Evolutionary conservation across 2,113 vertebrate genomes (phyloP).

Genomic region (Nesoenas mayeri): DNA sequence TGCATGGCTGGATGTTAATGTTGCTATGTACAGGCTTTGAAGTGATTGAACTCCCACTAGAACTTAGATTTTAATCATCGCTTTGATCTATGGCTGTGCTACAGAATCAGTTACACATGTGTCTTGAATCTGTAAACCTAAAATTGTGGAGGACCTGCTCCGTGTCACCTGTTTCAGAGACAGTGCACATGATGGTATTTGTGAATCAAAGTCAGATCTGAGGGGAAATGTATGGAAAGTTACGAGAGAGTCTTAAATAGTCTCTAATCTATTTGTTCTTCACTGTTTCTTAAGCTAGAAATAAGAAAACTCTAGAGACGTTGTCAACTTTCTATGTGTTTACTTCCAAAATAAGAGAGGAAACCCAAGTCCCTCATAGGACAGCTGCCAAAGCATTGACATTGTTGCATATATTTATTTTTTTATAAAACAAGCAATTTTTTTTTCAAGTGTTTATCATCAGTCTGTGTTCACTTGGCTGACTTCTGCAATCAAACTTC

Average conservation of each 20-base stretch:
- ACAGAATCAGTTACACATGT: conserved; percentile 59
- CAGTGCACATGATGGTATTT: conserved; percentile 8
- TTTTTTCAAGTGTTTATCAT: not conserved
- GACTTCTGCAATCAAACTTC: not conserved
- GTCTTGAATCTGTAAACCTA: conserved; percentile 43
- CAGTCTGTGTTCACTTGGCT: not conserved
- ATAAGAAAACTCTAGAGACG: not conserved
- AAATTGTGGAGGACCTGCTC: conserved; percentile 39
- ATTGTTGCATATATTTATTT: not conserved
- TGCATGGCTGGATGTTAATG: conserved; percentile 52
- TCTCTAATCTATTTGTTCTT: not conserved
- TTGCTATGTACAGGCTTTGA: conserved; percentile 63
- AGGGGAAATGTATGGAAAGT: not conserved
- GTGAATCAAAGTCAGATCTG: conserved; percentile 12
- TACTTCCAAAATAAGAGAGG: not conserved
- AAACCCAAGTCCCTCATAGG: not conserved
- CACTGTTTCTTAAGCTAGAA: not conserved
- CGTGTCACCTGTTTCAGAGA: not conserved
- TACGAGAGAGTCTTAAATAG: not conserved
- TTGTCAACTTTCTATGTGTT: not conserved
- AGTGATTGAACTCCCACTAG: conserved; percentile 62
- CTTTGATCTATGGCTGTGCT: conserved; percentile 67
- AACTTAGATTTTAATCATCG: conserved; percentile 67
- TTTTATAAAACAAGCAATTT: not conserved
- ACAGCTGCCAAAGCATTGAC: not conserved